phyloP scores from a whole-genome alignment of 1,140 invertebrate species.

The Daktulosphaira vitifoliae region DNA sequence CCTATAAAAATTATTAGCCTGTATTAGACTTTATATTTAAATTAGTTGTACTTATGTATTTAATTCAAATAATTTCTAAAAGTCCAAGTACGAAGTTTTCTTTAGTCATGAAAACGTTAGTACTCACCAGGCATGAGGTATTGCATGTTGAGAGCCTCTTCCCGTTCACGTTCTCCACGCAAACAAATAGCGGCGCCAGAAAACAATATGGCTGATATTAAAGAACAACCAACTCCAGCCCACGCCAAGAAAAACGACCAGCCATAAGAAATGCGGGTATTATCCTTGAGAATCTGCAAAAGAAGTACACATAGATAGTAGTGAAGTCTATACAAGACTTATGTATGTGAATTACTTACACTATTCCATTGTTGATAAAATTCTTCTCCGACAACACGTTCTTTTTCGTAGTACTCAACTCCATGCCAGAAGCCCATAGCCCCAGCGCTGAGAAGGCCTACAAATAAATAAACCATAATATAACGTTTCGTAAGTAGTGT shows the following conservation, averaged over 20 bases:
- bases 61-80: too few species aligned
- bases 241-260: conserved; percentile 93
- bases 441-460: conserved; percentile 78
- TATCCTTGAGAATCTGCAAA: conserved; percentile 71
- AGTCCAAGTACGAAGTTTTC: too few species aligned
- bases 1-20: too few species aligned
- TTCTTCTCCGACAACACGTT: conserved; percentile 81
- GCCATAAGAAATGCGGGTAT: conserved; percentile 78
- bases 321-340: not conserved
- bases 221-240: conserved; percentile 81
- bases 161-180: conserved; percentile 79
- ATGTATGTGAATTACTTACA: conserved; percentile 51
- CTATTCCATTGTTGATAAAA: conserved; percentile 86
- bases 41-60: too few species aligned
- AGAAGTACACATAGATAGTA: not conserved
- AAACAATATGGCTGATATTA: conserved; percentile 82
- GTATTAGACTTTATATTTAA: too few species aligned
- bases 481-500: not conserved
- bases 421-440: conserved; percentile 93
- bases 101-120: too few species aligned
- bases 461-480: conserved; percentile 26
- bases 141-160: conserved; percentile 93
- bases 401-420: conserved; percentile 89
- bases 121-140: conserved; percentile 90
- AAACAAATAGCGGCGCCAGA: conserved; percentile 86